Conservation (phyloP, 2,113 vertebrate genomes). For the Peromyscus maniculatus region DNA sequence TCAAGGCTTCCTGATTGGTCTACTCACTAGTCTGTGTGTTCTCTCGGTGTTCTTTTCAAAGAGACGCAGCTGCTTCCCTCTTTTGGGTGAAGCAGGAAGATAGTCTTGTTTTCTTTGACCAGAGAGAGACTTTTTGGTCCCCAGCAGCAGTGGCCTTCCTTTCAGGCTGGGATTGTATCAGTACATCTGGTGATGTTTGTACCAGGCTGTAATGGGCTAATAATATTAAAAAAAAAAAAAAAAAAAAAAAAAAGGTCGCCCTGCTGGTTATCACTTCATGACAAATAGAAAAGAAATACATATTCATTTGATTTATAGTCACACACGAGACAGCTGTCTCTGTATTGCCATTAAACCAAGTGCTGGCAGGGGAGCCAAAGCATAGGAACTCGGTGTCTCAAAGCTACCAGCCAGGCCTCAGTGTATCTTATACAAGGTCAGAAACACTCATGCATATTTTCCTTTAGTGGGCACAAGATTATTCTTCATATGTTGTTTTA, state of each 20-base stretch:
- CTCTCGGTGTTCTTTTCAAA: not conserved
- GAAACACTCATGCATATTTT: not conserved
- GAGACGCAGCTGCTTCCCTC: not conserved
- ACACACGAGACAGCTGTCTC: not conserved
- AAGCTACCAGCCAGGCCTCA: not conserved
- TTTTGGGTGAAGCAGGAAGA: not conserved
- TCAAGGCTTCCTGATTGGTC: not conserved
- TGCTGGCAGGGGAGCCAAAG: not conserved
- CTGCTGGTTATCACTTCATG: not conserved
- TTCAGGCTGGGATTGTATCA: not conserved
- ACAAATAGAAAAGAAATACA: not conserved
- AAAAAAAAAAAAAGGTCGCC: not conserved
- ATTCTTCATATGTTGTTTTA: not conserved
- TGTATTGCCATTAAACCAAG: not conserved
- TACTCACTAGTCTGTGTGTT: not conserved
- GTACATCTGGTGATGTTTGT: not conserved
- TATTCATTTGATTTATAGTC: not conserved
- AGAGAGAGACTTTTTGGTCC: not conserved
- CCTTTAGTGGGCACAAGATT: not conserved
- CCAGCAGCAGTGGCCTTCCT: not conserved
- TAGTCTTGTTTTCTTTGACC: not conserved
- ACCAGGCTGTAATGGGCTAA: no score
- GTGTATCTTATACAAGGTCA: not conserved
- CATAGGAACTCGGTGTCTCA: not conserved
- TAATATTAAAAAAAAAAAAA: no score